Evolutionary conservation across 1,140 invertebrate species (phyloP), one percentile per base, ranked within the genome.

Genomic region (Nasonia giraulti): DNA sequence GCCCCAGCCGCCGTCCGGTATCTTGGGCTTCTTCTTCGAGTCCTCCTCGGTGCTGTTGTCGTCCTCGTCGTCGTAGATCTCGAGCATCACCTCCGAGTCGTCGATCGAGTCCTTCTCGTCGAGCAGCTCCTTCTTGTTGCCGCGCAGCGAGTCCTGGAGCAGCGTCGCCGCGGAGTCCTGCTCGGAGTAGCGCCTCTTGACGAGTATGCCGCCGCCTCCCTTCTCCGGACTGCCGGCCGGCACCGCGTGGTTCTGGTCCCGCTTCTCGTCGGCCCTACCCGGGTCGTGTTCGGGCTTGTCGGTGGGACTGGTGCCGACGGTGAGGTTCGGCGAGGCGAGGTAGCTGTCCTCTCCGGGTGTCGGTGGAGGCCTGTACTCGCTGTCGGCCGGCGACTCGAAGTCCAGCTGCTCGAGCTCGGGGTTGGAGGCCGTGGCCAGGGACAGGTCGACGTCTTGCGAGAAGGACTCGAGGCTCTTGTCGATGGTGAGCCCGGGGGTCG

Each of bases 1-100:
- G 31, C 96, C 96, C 95, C 96, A 96, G 1, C 96, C 96, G 23
- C 96, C 96, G 89, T 97, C 96, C 1, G 96, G 96, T 33, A 96
- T 94, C 40, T 93, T 93, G 0, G 94, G 92, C 87, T 94, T 94
- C 87, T 94, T 94, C 8, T 87, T 83, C 8, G 86, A 85, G 11
- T 68, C 44, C 66, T 85, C 78, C 80, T 88, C 33, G 85, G 71
- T 66, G 77, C 55, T 83, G 50, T 47, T 83, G 1, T 47, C 80
- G 14, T 86, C 85, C 8, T 86, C 86, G 8, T 87, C 84, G 37
- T 88, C 86, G 69, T 88, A 87, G 14, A 87, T 87, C 68, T 89
- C 85, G 0, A 89, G 75, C 47, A 88, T 82, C 12, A 84, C 85
- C 12, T 87, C 85, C 0, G 86, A 87, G 12, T 84, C 88, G 55